Conservation (phyloP, 2,888 invertebrate species). For the Athrips mouffetella region DNA sequence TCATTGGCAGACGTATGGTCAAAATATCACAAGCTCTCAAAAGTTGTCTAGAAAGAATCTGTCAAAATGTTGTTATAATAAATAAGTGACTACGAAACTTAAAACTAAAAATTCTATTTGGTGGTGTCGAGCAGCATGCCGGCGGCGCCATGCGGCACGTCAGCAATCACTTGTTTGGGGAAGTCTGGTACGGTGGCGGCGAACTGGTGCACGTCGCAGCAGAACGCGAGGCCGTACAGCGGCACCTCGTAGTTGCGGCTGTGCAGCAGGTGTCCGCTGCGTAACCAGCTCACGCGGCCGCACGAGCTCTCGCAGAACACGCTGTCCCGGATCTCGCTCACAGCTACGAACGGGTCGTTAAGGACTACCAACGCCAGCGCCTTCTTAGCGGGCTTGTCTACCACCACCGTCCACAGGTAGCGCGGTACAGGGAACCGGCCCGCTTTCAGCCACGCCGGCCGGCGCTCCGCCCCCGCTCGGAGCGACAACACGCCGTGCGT, state of each 20-base stretch:
- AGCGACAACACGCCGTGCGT: conserved; percentile 46
- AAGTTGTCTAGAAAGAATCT: not conserved
- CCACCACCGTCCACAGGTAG: conserved; percentile 62
- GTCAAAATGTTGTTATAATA: not conserved
- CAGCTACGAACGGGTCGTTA: conserved; percentile 66
- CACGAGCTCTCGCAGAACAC: conserved; percentile 66
- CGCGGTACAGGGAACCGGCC: conserved; percentile 60
- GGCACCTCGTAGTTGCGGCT: conserved; percentile 59
- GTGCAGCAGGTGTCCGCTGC: conserved; percentile 33
- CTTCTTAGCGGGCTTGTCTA: conserved; percentile 27
- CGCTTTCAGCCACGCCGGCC: conserved; percentile 30
- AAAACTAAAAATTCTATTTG: not conserved
- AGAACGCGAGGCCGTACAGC: conserved; percentile 58
- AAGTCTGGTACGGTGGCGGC: conserved; percentile 40
- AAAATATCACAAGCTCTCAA: no score
- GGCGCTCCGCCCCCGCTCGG: conserved; percentile 30
- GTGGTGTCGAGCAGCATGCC: conserved; percentile 50
- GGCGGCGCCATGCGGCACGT: conserved; percentile 34
- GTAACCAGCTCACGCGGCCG: conserved; percentile 50
- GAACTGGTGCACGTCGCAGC: conserved; percentile 53
- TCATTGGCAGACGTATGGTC: no score
- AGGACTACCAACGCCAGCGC: conserved; percentile 54
- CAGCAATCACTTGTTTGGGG: conserved; percentile 33
- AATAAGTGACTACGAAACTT: conserved; percentile 7
- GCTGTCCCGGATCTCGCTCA: conserved; percentile 59